Conservation (phyloP, 2,113 vertebrate genomes). For the Microcebus lehilahytsara region DNA sequence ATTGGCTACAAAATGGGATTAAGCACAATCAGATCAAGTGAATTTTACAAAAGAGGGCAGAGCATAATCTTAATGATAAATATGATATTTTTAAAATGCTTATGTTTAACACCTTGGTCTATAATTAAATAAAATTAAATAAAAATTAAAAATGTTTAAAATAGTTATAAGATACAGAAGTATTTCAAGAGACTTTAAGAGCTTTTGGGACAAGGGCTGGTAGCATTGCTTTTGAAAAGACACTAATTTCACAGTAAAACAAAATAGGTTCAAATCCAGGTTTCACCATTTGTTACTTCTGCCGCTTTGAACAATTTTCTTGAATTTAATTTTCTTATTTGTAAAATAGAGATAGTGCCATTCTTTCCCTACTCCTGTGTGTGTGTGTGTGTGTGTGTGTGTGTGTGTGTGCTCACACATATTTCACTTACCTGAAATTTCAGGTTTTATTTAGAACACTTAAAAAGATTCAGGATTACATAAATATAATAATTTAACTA, state of each 20-base stretch:
- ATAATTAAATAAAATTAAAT: neutral
- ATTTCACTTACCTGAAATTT: neutral
- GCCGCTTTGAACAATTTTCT: neutral
- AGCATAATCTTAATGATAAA: neutral
- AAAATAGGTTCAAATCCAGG: neutral
- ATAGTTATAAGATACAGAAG: neutral
- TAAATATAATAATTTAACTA: neutral
- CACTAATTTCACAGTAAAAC: neutral
- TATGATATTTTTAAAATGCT: neutral
- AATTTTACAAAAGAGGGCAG: neutral
- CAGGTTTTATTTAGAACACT: neutral
- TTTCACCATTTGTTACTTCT: neutral
- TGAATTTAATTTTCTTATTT: neutral
- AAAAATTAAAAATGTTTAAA: conserved; percentile 24
- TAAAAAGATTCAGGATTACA: neutral
- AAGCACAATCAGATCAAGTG: neutral
- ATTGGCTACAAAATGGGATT: neutral
- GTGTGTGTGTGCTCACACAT: neutral
- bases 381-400: neutral
- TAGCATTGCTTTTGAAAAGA: neutral
- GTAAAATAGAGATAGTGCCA: neutral
- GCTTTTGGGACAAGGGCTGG: neutral
- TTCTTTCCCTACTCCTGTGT: neutral
- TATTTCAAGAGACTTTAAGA: neutral
- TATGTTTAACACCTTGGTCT: neutral